A percentile compares a stretch with the other conserved stretches of the same genome.
Conservation (phyloP, 2,113 vertebrate genomes). For the Uria aalge region DNA sequence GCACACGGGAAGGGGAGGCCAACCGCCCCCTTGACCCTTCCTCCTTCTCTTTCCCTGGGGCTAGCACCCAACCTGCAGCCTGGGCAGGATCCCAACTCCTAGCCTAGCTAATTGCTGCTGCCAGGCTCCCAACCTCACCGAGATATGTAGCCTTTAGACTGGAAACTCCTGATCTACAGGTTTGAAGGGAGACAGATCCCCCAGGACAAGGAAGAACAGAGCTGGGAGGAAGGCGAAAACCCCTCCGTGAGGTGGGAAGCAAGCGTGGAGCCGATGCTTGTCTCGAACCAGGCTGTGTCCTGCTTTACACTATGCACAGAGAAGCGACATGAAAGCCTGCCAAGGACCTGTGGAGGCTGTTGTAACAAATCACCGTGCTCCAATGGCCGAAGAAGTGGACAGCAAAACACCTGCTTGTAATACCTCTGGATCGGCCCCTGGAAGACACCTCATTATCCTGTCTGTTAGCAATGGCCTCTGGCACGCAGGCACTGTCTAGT, state of each 20-base stretch:
- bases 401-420: neutral
- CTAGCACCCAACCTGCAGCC: neutral
- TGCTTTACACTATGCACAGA: accelerated
- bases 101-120: neutral
- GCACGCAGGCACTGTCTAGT: neutral
- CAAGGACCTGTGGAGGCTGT: neutral
- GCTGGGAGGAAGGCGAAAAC: neutral
- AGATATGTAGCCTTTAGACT: neutral
- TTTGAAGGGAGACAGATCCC: neutral
- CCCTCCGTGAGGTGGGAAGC: neutral
- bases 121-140: neutral
- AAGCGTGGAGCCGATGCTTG: accelerated
- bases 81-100: neutral
- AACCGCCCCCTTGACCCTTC: neutral
- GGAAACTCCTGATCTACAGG: neutral
- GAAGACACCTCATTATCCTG: neutral
- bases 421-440: neutral
- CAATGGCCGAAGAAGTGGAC: neutral
- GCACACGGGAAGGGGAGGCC: neutral
- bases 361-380: neutral
- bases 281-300: neutral
- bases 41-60: neutral
- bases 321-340: neutral
- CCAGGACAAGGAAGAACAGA: neutral
- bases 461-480: slow-evolving; percentile 19